Base-by-base conservation (phyloP, 2,797 vertebrate species). In the Acipenser oxyrinchus region DNA sequence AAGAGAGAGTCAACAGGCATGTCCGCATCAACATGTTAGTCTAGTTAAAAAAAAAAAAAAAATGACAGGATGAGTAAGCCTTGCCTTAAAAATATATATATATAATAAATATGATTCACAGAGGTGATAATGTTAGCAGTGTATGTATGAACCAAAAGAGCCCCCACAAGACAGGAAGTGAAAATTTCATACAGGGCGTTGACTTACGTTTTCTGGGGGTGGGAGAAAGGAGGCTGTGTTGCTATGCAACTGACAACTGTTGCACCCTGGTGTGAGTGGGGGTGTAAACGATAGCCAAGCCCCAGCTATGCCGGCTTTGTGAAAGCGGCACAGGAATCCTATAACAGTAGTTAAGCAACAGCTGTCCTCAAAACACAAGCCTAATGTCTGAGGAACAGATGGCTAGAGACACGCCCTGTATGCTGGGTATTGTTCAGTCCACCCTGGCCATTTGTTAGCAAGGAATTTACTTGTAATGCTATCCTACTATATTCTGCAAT, bases 391-490 rank as follows among this genome's bases (percentile, higher is more conserved):
- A 78, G 80, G 87, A 91, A 93, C 93, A 96, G 92, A 96, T 95
- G 93, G 88, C 71, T 84, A 83, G 79, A 86, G 85, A 87, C 90
- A 87, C 79, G 81, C 85, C 89, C 91, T 86, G 72, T 79, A 88
- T 85, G 85, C 90, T 83, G 87, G 85, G 85, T 89, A 93, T 88
- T 93, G 90, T 95, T 94, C 88, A 79, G 82, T 79, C 84, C 85
- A 82, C 85, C 82, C 87, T 87, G 83, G 80, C 79, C 84, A 93
- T 91, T 93, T 95, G 92, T 88, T 89, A 87, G 84, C 86, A 82
- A 93, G 89, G 90, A 93, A 94, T 93, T 87, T 85, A 70, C 78
- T 77, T 88, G 91, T 89, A 93, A 94, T 83, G 85, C 83, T 87
- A 88, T 82, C 86, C 83, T 79, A 81, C 78, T 82, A 78, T 74